Evolutionary conservation across 2,797 vertebrate species (phyloP).

Genomic region (Pseudochirops corinnae): DNA sequence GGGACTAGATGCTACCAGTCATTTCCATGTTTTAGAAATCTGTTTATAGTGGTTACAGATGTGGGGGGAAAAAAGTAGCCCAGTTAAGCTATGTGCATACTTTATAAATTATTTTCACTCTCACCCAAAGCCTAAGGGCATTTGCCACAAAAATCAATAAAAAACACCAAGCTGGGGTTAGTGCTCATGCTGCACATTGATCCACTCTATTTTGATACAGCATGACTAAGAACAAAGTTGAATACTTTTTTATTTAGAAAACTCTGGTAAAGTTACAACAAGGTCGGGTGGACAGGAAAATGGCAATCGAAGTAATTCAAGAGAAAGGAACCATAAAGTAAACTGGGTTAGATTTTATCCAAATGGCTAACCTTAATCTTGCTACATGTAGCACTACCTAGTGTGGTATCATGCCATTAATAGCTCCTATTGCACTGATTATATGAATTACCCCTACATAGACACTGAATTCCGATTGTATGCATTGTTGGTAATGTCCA

Average conservation of each 20-base stretch:
- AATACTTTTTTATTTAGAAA: constrained; percentile 76
- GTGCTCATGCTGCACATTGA: constrained; percentile 77
- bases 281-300: constrained; percentile 54
- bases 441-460: not conserved
- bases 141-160: constrained; percentile 79
- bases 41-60: constrained; percentile 56
- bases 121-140: constrained; percentile 70
- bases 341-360: not conserved
- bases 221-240: constrained; percentile 79
- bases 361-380: not conserved
- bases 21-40: constrained; percentile 70
- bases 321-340: not conserved
- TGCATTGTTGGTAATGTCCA: constrained; percentile 18
- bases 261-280: constrained; percentile 70
- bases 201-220: constrained; percentile 82
- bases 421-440: constrained; percentile 1
- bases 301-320: not conserved
- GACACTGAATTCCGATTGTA: constrained; percentile 44
- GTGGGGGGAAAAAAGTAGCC: constrained; percentile 31
- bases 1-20: constrained; percentile 10
- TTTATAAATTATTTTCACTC: constrained; percentile 80
- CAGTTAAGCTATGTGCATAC: constrained; percentile 70
- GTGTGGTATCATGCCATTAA: not conserved
- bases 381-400: not conserved
- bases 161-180: constrained; percentile 69